Conservation (phyloP, 2,113 vertebrate genomes). For the Rhinopomastus cyanomelas region DNA sequence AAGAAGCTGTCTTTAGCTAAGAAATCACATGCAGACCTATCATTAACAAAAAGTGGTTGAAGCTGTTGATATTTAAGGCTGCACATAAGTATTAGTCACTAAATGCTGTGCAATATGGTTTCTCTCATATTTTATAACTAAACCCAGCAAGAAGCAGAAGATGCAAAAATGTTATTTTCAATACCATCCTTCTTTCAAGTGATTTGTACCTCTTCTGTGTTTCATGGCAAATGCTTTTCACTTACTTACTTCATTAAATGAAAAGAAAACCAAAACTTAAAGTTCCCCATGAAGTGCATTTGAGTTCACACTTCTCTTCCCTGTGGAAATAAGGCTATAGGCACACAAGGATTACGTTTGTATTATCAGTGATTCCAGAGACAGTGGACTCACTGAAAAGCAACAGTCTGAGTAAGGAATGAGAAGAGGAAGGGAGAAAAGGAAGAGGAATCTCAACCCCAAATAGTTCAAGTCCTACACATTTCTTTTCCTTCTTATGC, state of each 20-base stretch:
- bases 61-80: constrained; percentile 35
- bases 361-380: background rate
- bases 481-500: background rate
- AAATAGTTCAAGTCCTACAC: background rate
- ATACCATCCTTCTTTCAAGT: background rate
- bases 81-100: background rate
- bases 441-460: background rate
- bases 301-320: background rate
- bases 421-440: background rate
- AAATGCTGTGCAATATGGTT: background rate
- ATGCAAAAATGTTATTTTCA: background rate
- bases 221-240: background rate
- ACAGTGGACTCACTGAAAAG: background rate
- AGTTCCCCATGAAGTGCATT: background rate
- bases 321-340: background rate
- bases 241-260: background rate
- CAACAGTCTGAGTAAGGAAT: background rate
- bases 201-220: background rate
- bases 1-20: constrained; percentile 41
- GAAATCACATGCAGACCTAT: constrained; percentile 31
- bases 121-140: background rate
- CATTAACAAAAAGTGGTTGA: constrained; percentile 47
- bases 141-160: background rate
- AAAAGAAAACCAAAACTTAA: background rate
- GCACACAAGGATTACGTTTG: background rate